A percentile compares a stretch with the other conserved stretches of the same genome.
phyloP scores from a whole-genome alignment of 2,888 invertebrate genomes.

The Drosophila siamana region DNA sequence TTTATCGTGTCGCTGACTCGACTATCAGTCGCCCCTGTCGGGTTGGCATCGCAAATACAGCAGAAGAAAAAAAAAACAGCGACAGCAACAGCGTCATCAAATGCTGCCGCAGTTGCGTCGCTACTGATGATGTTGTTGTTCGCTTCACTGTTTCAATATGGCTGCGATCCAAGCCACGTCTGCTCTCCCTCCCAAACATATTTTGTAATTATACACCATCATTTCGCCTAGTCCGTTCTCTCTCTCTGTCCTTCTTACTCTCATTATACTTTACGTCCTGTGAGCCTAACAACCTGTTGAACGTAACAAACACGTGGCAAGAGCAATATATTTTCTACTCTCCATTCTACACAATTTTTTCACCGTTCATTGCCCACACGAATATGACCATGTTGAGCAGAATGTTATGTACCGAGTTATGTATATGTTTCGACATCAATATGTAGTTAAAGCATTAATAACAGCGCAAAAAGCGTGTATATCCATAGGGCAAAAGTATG shows the following conservation, averaged over 20 bases:
- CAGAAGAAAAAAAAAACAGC: conserved; percentile 8
- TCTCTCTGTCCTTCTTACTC: conserved; percentile 2
- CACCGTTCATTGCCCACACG: conserved; percentile 8
- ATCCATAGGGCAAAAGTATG: background rate
- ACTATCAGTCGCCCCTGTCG: conserved; percentile 36
- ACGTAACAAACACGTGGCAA: conserved; percentile 35
- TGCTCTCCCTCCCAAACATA: conserved; percentile 21
- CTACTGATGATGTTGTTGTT: conserved; percentile 19
- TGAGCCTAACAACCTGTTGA: conserved; percentile 46
- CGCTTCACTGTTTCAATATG: conserved; percentile 56
- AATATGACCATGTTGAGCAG: background rate
- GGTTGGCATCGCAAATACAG: conserved; percentile 52
- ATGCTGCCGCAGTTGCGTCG: conserved; percentile 26
- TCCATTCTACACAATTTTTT: background rate
- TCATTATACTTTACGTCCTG: conserved; percentile 17
- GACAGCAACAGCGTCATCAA: conserved; percentile 55
- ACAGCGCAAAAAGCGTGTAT: conserved; percentile 6
- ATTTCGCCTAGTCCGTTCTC: conserved; percentile 6
- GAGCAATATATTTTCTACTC: background rate
- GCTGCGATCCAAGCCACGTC: conserved; percentile 71
- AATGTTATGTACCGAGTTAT: background rate
- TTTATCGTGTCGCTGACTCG: conserved; percentile 58
- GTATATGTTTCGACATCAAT: background rate
- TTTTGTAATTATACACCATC: conserved; percentile 6
- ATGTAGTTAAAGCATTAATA: conserved; percentile 47